Base-by-base conservation (phyloP, 2,888 invertebrate genomes). In the Oxytorus armatus region DNA sequence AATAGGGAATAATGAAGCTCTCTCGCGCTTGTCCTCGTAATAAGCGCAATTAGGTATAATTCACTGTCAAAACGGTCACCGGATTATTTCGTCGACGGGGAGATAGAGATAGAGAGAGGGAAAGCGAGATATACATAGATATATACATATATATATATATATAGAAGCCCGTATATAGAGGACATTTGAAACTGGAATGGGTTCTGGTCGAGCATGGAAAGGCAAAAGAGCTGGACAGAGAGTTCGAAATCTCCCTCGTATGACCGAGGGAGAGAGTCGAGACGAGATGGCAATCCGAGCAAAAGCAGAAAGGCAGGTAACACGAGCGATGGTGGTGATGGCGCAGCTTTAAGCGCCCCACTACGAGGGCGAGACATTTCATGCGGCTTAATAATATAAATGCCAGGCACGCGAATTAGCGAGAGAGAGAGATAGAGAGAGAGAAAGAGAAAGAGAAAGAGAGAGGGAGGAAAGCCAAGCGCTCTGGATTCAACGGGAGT, bases 321-420 rank as follows among this genome's bases (percentile, higher is more conserved):
- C 65, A 57, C 70, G 21, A 25, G 49, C 70, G 21, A 25, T 36
- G 14, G 21, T 61, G 55, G 72, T 57, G 55, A 53, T 42, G 63
- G 70, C 70, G 57, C 65, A 70, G 79, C 75, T 79, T 75, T 70
- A 70, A 79, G 75, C 79, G 57, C 66, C n/a, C n/a, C 51, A 66
- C 44, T 72, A 55, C 77, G 83, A 74, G 29, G 53, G 69, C 83
- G 86, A 85, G 86, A 89, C 87, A 90, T 90, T 89, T 87, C 75
- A 86, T 86, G 85, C 85, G 85, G 87, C 86, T 89, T 89, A 89
- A 90, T 90, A 89, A 88, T 89, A 89, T 90, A 89, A 90, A 90
- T 90, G 88, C 88, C 87, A 86, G 88, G 86, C 88, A 88, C 87
- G 87, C 86, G 86, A 89, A 89, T 89, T 88, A 87, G 86, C 84